A percentile compares a stretch with the other conserved stretches of the same genome.
These are phyloP conservation scores for Eubucco bourcierii DNA, from an alignment of 2,113 vertebrate species.

Conservation along the genomic window DNA sequence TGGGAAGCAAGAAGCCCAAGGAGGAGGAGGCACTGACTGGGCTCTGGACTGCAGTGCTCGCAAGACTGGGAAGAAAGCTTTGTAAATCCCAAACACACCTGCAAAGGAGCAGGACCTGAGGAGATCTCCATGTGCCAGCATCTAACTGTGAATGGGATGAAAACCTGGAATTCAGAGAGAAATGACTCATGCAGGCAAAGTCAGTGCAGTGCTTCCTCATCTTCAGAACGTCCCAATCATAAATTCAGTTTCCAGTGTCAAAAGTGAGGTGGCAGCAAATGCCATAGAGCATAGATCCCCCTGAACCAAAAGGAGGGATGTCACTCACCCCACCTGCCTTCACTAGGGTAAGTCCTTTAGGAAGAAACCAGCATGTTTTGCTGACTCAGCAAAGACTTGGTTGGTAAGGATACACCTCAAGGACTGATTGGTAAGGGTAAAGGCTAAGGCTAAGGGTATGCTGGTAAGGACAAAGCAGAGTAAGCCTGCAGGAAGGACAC, in stretches of 20 bases:
- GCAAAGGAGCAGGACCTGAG: not conserved
- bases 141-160: constrained; percentile 12
- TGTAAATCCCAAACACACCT: not conserved
- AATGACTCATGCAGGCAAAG: not conserved
- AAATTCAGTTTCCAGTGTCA: not conserved
- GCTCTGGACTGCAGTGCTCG: not conserved
- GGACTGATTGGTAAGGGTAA: no score
- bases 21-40: not conserved
- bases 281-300: not conserved
- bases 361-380: not conserved
- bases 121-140: not conserved
- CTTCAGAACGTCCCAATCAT: not conserved
- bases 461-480: not conserved
- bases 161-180: not conserved
- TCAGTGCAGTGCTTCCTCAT: not conserved
- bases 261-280: not conserved
- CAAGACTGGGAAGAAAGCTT: not conserved
- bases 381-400: not conserved
- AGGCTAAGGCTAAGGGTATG: no score
- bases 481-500: not conserved
- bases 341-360: not conserved
- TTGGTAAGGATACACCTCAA: not conserved
- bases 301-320: not conserved
- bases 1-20: not conserved
- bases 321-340: not conserved